Percentiles rank a stretch among this genome's conserved stretches.
Evolutionary conservation across 2,113 vertebrate genomes (phyloP).

Genomic region (Excalfactoria chinensis): DNA sequence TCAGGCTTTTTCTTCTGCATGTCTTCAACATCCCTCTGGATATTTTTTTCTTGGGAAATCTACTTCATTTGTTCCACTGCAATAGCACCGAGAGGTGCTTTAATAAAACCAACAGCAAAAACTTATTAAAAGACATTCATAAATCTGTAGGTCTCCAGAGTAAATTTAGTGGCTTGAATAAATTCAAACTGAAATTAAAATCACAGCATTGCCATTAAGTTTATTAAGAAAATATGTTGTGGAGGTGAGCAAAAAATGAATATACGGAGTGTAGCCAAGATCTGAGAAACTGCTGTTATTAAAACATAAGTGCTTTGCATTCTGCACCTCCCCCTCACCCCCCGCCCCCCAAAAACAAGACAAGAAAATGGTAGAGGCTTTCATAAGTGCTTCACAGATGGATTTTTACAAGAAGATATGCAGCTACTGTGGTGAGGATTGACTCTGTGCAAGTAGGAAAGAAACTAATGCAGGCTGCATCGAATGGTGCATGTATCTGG

Average conservation of each 20-base stretch:
- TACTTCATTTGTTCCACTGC: background rate
- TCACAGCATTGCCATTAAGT: background rate
- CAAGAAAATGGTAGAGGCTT: background rate
- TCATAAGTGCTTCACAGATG: background rate
- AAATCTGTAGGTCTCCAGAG: constrained; percentile 21
- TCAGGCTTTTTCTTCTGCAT: background rate
- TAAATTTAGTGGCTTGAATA: background rate
- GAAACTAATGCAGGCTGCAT: background rate
- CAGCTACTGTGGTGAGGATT: background rate
- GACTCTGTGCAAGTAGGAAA: background rate
- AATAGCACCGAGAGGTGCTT: constrained; percentile 41
- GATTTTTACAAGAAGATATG: background rate
- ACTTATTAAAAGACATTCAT: constrained; percentile 40
- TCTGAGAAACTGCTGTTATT: background rate
- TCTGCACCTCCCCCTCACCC: background rate
- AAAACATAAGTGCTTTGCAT: background rate
- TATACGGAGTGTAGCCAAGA: background rate
- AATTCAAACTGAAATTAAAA: constrained; percentile 40
- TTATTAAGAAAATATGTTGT: background rate
- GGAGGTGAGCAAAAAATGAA: background rate
- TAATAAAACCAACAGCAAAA: background rate
- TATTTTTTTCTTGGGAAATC: background rate
- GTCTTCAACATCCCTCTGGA: background rate
- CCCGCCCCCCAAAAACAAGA: too few species aligned
- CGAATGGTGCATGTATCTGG: background rate